Evolutionary conservation across 1,140 invertebrate genomes (phyloP).

Genomic region (Trinorchestia longiramus): DNA sequence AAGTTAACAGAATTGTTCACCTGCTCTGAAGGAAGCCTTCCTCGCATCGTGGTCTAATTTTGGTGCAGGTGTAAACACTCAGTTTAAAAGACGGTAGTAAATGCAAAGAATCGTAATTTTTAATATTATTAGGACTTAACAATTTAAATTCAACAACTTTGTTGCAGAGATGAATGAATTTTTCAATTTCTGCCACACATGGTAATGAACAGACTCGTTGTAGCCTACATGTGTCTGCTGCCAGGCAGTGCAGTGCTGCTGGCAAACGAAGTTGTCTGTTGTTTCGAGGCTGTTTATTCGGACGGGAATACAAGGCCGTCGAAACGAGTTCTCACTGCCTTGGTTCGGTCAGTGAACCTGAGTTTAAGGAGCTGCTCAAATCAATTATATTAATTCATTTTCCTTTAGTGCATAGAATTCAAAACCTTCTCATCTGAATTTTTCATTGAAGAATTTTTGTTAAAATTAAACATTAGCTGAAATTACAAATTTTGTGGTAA

Average conservation of each 20-base stretch:
- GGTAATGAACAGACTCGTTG: too few species aligned
- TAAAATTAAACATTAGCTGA: neutral
- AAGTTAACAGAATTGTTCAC: too few species aligned
- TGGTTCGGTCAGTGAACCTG: neutral
- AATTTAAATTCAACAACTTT: too few species aligned
- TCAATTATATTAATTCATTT: neutral
- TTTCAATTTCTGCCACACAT: too few species aligned
- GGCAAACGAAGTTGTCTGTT: neutral
- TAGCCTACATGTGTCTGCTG: neutral
- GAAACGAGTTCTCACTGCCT: neutral
- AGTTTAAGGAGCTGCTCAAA: neutral
- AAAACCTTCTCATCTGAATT: neutral
- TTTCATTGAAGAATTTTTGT: neutral
- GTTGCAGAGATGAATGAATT: too few species aligned
- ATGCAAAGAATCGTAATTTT: too few species aligned
- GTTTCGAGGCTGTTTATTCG: neutral
- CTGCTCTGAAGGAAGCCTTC: too few species aligned
- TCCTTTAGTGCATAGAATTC: neutral
- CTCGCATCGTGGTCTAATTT: too few species aligned
- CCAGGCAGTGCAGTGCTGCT: neutral
- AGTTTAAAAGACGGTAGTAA: too few species aligned
- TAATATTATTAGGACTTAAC: too few species aligned
- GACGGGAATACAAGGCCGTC: neutral
- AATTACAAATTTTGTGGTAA: neutral
- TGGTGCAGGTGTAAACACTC: too few species aligned